These are phyloP conservation scores for Synaphobranchus kaupii DNA, from an alignment of 2,797 vertebrate genomes.

Conservation along the genomic window DNA sequence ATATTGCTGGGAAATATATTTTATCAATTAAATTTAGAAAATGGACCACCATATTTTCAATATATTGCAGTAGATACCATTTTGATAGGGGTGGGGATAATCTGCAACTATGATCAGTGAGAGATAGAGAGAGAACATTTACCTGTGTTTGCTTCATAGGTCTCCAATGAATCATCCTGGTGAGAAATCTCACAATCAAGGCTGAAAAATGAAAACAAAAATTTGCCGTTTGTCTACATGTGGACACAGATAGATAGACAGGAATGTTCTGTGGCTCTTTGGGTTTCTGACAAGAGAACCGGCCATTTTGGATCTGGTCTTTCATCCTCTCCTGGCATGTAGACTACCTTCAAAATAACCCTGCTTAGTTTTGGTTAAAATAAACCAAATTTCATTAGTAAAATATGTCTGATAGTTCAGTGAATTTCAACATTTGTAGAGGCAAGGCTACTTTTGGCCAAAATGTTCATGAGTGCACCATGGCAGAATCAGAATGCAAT, in stretches of 20 bases:
- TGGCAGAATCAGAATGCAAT: too few species aligned
- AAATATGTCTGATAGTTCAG: too few species aligned
- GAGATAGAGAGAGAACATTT: constrained; percentile 50
- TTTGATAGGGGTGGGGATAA: background rate
- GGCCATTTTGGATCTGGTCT: background rate
- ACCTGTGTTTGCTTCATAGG: constrained; percentile 92
- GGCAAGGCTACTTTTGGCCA: too few species aligned
- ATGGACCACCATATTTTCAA: background rate
- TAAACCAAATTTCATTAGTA: too few species aligned
- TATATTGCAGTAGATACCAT: background rate
- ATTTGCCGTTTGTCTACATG: background rate
- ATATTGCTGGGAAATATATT: background rate
- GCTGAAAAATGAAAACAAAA: constrained; percentile 66
- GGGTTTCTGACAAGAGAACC: background rate
- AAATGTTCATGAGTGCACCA: too few species aligned
- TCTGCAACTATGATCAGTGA: background rate
- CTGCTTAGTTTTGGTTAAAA: background rate
- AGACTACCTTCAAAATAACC: background rate
- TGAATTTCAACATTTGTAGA: too few species aligned
- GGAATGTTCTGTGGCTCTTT: background rate
- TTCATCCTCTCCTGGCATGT: background rate
- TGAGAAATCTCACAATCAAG: constrained; percentile 89
- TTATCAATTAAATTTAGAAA: too few species aligned
- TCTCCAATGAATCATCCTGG: constrained; percentile 93
- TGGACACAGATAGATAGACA: background rate